phyloP scores from a whole-genome alignment of 2,888 invertebrate species.

The Pseudococcus longispinus region DNA sequence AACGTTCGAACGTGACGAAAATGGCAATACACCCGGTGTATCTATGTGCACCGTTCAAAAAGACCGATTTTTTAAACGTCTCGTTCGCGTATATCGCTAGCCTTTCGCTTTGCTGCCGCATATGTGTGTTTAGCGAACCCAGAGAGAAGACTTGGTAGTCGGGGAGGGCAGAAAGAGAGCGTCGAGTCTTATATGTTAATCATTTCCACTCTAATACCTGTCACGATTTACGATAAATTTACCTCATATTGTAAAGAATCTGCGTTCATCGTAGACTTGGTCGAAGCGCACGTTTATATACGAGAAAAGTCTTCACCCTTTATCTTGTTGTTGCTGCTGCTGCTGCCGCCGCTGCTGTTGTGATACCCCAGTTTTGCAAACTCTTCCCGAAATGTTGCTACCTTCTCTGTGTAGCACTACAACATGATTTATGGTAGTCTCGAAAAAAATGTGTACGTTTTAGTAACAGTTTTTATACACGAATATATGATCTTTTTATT shows the following conservation, averaged over 20 bases:
- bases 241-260: background rate
- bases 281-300: background rate
- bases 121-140: background rate
- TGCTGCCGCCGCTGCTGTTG: no score
- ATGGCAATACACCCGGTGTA: background rate
- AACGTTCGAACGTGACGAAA: slow-evolving; percentile 2
- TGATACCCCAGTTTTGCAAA: background rate
- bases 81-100: background rate
- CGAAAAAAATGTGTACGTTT: slow-evolving; percentile 3
- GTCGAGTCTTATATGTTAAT: background rate
- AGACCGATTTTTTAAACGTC: background rate
- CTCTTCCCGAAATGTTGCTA: background rate
- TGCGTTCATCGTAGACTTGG: background rate
- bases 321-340: background rate
- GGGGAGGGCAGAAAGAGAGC: background rate
- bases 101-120: background rate
- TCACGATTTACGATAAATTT: slow-evolving; percentile 34
- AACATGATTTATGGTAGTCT: background rate
- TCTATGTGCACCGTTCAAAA: background rate
- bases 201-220: slow-evolving; percentile 34
- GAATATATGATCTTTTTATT: slow-evolving; percentile 15
- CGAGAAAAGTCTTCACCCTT: background rate
- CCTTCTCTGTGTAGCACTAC: background rate
- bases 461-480: slow-evolving; percentile 1
- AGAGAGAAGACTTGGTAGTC: background rate